Conservation (phyloP, 2,113 vertebrate species). For the Nycticorax nycticorax region DNA sequence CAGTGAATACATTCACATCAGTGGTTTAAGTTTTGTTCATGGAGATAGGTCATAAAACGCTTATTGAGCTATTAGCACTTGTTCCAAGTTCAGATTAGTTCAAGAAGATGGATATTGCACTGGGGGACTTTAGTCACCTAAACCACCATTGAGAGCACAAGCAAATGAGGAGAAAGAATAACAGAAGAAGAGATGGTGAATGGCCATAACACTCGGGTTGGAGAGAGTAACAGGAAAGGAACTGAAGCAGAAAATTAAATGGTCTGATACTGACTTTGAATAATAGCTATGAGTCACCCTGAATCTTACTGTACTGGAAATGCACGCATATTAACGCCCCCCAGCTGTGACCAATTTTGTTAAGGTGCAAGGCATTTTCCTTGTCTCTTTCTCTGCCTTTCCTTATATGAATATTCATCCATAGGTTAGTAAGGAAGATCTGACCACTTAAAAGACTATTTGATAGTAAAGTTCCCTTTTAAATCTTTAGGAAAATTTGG, state of each 20-base stretch:
- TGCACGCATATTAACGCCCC: slow-evolving; percentile 59
- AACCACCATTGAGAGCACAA: slow-evolving; percentile 37
- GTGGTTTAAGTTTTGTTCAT: slow-evolving; percentile 6
- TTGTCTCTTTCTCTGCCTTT: background rate
- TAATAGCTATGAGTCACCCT: slow-evolving; percentile 72
- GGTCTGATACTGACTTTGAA: slow-evolving; percentile 76
- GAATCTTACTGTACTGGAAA: slow-evolving; percentile 65
- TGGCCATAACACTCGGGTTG: slow-evolving; percentile 36
- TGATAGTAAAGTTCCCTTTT: slow-evolving; percentile 14
- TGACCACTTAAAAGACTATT: slow-evolving; percentile 14
- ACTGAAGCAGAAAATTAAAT: slow-evolving; percentile 83
- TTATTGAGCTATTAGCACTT: slow-evolving; percentile 61
- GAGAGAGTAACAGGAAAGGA: slow-evolving; percentile 62
- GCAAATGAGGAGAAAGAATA: slow-evolving; percentile 54
- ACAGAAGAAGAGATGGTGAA: slow-evolving; percentile 39
- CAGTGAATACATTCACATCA: background rate
- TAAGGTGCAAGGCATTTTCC: slow-evolving; percentile 1
- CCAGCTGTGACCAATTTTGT: slow-evolving; percentile 57
- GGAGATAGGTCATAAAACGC: slow-evolving; percentile 15
- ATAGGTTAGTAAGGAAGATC: slow-evolving; percentile 4
- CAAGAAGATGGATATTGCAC: slow-evolving; percentile 19
- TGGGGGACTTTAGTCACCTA: background rate
- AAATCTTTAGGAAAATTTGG: slow-evolving; percentile 36
- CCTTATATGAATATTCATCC: background rate
- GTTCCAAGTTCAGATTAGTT: slow-evolving; percentile 27